Base-by-base conservation (phyloP, 2,797 vertebrate species). In the Bradypodion pumilum region DNA sequence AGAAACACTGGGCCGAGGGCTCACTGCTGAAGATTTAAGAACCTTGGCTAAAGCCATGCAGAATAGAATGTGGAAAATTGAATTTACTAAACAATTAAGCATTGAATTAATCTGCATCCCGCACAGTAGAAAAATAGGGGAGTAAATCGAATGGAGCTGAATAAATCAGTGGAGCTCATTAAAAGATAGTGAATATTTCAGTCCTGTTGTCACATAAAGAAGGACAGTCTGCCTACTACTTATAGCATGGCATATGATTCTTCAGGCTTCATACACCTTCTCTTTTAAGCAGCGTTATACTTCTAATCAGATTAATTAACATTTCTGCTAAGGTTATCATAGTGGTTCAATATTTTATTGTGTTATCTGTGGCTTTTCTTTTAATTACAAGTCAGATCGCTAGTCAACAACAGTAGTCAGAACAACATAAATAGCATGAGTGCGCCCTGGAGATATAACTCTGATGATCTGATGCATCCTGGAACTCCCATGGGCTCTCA, bases 71-170 rank as follows among this genome's bases (percentile, higher is more conserved):
- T 98, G 98, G 97, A 98, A 98, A 98, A 98, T 98, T 98, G 96
- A 99, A 99, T 99, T 99, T 98, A 98, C 97, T 97, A 97, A 98
- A 99, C 98, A 99, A 99, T 99, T 98, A 99, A 96, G 97, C 97
- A 97, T 96, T 97, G 97, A 98, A 98, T 98, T 97, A 97, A 98
- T 98, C 97, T 97, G 96, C 96, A 97, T 97, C 96, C 96, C 95
- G 96, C 96, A 97, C 96, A 95, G 96, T 95, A 93, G 96, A 95
- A 95, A 96, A 95, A 94, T 95, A 96, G 95, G 96, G 95, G 95
- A 95, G 94, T 96, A 95, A 93, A 93, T 89, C 0, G 92, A 94
- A 92, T 92, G 90, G 94, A 92, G 94, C 95, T 89, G 96, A 96
- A 97, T 96, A 97, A 97, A 97, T 97, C 96, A 96, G 96, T 87